Conservation (phyloP, 2,888 invertebrate species). For the Hypena proboscidalis region DNA sequence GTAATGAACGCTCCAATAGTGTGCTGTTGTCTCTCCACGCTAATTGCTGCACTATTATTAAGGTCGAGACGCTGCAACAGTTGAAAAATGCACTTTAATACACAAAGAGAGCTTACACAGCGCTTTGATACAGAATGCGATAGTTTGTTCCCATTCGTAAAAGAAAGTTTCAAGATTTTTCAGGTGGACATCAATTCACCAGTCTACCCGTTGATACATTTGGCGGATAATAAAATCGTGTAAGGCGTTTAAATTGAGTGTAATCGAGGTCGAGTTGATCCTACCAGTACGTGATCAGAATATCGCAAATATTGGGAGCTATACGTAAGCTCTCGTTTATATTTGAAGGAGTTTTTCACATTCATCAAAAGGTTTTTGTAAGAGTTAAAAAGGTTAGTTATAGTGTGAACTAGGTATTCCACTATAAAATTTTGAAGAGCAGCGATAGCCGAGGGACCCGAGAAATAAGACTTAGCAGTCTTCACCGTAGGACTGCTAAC, state of each 20-base stretch:
- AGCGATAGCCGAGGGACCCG: too few species aligned
- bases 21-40: slow-evolving; percentile 58
- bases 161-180: slow-evolving; percentile 27
- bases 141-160: too few species aligned
- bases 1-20: slow-evolving; percentile 60
- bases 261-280: slow-evolving; percentile 59
- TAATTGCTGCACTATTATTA: slow-evolving; percentile 70
- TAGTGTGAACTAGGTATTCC: slow-evolving; percentile 37
- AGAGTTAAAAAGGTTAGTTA: slow-evolving; percentile 52
- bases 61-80: slow-evolving; percentile 60
- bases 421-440: slow-evolving; percentile 27
- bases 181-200: slow-evolving; percentile 25
- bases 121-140: slow-evolving; percentile 27
- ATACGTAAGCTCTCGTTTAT: slow-evolving; percentile 41
- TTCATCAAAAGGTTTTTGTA: slow-evolving; percentile 47
- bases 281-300: slow-evolving; percentile 53
- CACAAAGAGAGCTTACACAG: slow-evolving; percentile 44
- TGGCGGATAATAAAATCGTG: slow-evolving; percentile 55
- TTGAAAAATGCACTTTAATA: slow-evolving; percentile 58
- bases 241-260: slow-evolving; percentile 59
- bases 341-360: slow-evolving; percentile 47
- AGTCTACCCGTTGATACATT: slow-evolving; percentile 47
- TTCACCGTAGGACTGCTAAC: too few species aligned
- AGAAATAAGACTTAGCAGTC: too few species aligned
- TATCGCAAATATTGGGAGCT: slow-evolving; percentile 40